These are phyloP conservation scores for Thalassarche chlororhynchos DNA, from an alignment of 2,113 vertebrate species.

Conservation along the genomic window DNA sequence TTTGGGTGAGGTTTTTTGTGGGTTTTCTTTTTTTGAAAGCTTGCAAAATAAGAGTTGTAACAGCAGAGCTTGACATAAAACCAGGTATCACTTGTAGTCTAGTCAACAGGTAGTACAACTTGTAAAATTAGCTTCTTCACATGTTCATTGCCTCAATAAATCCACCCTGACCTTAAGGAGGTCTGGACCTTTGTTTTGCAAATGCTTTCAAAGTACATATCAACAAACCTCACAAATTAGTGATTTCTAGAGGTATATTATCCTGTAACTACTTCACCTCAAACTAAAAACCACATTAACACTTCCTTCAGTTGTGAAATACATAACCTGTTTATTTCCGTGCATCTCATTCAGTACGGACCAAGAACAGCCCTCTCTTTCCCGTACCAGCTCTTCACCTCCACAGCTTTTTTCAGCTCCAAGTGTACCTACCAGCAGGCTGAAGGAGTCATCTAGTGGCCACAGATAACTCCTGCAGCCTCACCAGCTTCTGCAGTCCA, in stretches of 20 bases:
- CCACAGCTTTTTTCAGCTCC: background rate
- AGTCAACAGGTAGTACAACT: background rate
- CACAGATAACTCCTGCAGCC: background rate
- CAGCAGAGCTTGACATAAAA: background rate
- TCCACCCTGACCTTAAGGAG: background rate
- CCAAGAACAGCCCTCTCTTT: background rate
- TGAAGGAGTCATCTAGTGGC: slow-evolving; percentile 64
- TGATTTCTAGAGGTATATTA: background rate
- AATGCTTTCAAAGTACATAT: background rate
- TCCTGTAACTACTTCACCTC: background rate
- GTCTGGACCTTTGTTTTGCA: background rate
- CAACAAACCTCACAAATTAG: background rate
- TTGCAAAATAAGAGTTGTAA: background rate
- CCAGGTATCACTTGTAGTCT: background rate
- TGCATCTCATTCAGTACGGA: rapidly evolving
- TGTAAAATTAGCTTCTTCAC: background rate
- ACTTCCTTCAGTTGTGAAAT: background rate
- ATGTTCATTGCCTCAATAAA: background rate
- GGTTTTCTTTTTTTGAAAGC: background rate
- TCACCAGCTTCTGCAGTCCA: background rate
- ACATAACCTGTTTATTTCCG: background rate
- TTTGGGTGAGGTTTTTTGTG: background rate
- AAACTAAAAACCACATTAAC: background rate
- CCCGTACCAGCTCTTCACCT: background rate
- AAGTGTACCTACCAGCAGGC: background rate